Conservation (phyloP, 37 sponge, comb jelly and placozoan species). For the Aplysina aerophoba region DNA sequence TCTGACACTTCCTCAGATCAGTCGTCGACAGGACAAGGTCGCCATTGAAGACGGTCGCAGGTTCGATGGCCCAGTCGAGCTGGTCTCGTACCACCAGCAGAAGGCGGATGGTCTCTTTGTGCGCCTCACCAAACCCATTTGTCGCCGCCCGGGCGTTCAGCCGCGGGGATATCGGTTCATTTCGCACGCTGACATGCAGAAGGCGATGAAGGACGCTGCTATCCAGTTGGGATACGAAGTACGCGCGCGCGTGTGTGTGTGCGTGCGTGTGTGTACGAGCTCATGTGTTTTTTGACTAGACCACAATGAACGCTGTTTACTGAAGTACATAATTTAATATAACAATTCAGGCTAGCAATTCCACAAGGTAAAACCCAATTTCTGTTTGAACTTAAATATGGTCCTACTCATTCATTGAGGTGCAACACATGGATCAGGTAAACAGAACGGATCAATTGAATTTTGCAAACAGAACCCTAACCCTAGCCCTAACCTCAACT, state of each 20-base stretch:
- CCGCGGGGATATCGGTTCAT: slow-evolving; percentile 83
- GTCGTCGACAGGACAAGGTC: slow-evolving; percentile 66
- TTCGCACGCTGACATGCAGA: slow-evolving; percentile 72
- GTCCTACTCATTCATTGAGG: too few species aligned
- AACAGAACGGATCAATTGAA: too few species aligned
- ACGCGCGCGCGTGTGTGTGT: neutral
- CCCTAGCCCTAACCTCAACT: too few species aligned
- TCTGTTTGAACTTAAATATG: too few species aligned
- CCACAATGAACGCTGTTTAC: too few species aligned
- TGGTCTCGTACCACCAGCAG: slow-evolving; percentile 69
- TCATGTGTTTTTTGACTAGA: too few species aligned
- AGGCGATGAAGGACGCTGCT: slow-evolving; percentile 76
- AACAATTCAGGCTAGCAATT: too few species aligned
- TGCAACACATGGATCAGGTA: too few species aligned
- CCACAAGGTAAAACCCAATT: too few species aligned
- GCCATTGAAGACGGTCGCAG: slow-evolving; percentile 85
- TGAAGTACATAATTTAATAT: too few species aligned
- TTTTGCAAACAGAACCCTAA: too few species aligned
- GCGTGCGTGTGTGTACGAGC: neutral
- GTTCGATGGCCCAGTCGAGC: slow-evolving; percentile 76
- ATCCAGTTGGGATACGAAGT: slow-evolving; percentile 78
- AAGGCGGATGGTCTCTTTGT: slow-evolving; percentile 79
- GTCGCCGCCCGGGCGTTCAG: slow-evolving; percentile 60
- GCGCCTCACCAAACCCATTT: slow-evolving; percentile 69
- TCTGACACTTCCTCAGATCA: neutral